phyloP scores from a whole-genome alignment of 2,888 invertebrate genomes.

The Magallana nippona region DNA sequence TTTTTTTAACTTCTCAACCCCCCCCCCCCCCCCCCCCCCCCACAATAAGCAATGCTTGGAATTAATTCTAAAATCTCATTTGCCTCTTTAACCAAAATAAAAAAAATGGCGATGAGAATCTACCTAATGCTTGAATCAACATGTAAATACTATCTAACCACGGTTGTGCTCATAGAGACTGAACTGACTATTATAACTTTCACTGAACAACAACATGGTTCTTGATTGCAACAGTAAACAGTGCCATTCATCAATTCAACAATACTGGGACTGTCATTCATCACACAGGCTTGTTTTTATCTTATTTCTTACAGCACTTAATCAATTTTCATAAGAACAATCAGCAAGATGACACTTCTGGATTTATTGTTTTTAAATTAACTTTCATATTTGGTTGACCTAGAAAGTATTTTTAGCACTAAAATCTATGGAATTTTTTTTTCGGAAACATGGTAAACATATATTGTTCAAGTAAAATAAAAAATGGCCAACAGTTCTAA shows the following conservation, averaged over 20 bases:
- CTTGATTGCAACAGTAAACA: neutral
- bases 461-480: neutral
- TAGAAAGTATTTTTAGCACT: neutral
- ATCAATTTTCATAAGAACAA: no score
- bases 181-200: neutral
- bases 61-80: neutral
- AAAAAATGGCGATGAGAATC: neutral
- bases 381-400: neutral
- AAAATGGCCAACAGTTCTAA: neutral
- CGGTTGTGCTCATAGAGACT: neutral
- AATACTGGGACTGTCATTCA: no score
- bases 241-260: no score
- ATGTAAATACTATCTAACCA: neutral
- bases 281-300: no score
- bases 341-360: neutral
- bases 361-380: neutral
- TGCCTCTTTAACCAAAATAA: neutral
- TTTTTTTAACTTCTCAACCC: neutral
- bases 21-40: neutral
- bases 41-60: neutral
- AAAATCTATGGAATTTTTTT: conserved; percentile 12
- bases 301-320: no score
- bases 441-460: neutral
- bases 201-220: neutral
- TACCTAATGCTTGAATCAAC: neutral